A percentile compares a stretch with the other conserved stretches of the same genome.
Evolutionary conservation across 2,797 vertebrate species (phyloP).

Genomic region (Miichthys miiuy): DNA sequence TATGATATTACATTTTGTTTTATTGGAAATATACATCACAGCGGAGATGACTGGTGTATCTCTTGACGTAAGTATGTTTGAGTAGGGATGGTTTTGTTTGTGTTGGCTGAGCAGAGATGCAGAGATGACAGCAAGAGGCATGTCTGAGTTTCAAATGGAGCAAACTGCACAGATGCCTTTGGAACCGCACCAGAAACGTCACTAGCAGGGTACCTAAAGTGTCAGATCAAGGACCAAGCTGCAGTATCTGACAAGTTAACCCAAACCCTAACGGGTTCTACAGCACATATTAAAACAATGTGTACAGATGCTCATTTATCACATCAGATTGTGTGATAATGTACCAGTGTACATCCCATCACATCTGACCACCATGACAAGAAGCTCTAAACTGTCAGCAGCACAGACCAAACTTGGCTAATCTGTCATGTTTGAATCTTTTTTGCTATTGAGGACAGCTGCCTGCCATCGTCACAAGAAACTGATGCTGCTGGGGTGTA

Average conservation of each 20-base stretch:
- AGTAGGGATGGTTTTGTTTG: no score
- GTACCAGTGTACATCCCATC: neutral
- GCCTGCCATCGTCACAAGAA: conserved; percentile 5
- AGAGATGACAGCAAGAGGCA: neutral
- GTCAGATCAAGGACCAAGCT: no score
- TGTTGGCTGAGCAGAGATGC: neutral
- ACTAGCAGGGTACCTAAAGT: no score
- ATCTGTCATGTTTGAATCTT: conserved; percentile 26
- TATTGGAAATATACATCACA: neutral
- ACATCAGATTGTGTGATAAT: neutral
- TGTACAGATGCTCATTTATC: neutral
- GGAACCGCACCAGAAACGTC: no score
- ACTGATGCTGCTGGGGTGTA: neutral
- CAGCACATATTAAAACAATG: neutral
- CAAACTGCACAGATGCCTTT: no score
- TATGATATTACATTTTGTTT: neutral
- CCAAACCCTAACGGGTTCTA: no score
- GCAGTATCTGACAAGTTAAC: no score
- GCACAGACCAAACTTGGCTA: conserved; percentile 28
- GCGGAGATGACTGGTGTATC: neutral
- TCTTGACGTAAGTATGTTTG: neutral
- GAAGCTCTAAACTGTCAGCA: conserved; percentile 13
- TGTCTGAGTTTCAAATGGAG: no score
- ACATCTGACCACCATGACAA: neutral
- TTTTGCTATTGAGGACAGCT: conserved; percentile 10